Evolutionary conservation across 2,113 vertebrate species (phyloP), one percentile per base, ranked within the genome.

Genomic region (Mobula hypostoma): DNA sequence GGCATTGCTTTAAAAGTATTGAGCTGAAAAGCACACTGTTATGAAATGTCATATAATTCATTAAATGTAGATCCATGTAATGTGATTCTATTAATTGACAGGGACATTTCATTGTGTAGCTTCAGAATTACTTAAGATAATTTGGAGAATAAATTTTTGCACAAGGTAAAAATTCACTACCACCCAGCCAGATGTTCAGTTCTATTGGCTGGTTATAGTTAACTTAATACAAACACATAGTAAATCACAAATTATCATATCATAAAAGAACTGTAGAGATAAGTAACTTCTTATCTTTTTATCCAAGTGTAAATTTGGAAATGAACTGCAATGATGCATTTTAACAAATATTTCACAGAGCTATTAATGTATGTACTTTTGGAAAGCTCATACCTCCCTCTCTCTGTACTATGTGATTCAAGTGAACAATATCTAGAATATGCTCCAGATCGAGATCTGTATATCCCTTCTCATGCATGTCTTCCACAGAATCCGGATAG

Each of bases 361-460:
- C 27, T 56, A 12, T 5, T 56, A 74, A 93, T 74, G 9, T 27
- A 92, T 15, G 24, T 40, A 76, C 74, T 93, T 72, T 68, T 36
- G 68, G 66, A 40, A 92, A n/a, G 24, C 5, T 1, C 91, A 94
- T 97, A 99, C 99, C 99, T 98, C 99, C 98, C 96, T 99, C 99
- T 95, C 98, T 97, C 94, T 98, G 98, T 94, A 99, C 98, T 12
- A 99, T 99, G 94, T 99, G 98, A 95, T 98, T 98, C 72, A 99
- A 98, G 95, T 99, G 98, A 94, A 99, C 99, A 2, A 97, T 97
- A 36, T 98, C 97, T 94, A 99, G 95, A 95, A 99, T 99, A 94
- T 94, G 87, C n/a, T 99, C 98, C 95, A 99, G 96, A 95, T 99
- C 97, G 61, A 95, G 96, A 95, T 99, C 99, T 32, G 96, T 96